phyloP scores from a whole-genome alignment of 2,888 invertebrate genomes.

The Drosophila algonquin region DNA sequence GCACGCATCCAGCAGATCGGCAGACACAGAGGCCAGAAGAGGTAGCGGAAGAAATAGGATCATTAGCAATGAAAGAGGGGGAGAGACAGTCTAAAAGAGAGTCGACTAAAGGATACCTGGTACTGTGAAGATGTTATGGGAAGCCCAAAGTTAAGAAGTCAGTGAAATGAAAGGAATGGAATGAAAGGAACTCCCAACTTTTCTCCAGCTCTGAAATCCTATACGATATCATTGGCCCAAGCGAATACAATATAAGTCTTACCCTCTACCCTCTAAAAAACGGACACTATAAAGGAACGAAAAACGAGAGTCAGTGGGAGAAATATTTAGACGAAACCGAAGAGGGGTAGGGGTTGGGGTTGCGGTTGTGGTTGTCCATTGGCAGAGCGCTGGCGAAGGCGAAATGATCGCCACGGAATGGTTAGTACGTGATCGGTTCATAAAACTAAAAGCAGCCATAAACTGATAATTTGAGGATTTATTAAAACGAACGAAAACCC shows the following conservation, averaged over 20 bases:
- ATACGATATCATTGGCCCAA: too few species aligned
- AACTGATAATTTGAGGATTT: constrained; percentile 80
- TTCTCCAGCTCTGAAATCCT: too few species aligned
- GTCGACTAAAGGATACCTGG: background rate
- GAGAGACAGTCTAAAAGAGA: background rate
- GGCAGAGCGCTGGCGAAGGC: constrained; percentile 21
- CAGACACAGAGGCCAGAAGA: background rate
- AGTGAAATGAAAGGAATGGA: background rate
- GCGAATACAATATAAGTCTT: too few species aligned
- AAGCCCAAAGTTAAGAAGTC: background rate
- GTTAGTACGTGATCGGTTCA: constrained; percentile 79
- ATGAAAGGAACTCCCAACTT: too few species aligned
- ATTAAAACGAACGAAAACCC: constrained; percentile 70
- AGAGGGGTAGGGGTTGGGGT: constrained; percentile 1
- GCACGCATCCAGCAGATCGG: constrained; percentile 55
- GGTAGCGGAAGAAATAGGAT: constrained; percentile 16
- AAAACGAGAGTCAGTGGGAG: constrained; percentile 1
- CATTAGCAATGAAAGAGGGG: constrained; percentile 35
- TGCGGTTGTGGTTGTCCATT: constrained; percentile 26
- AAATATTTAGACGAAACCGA: constrained; percentile 8
- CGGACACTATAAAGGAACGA: background rate
- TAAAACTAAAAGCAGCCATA: constrained; percentile 78
- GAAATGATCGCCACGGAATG: constrained; percentile 52
- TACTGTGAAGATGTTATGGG: background rate
- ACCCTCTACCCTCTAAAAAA: background rate